These are phyloP conservation scores for Macrosiphum euphorbiae DNA, from an alignment of 2,888 invertebrate genomes.

Conservation along the genomic window DNA sequence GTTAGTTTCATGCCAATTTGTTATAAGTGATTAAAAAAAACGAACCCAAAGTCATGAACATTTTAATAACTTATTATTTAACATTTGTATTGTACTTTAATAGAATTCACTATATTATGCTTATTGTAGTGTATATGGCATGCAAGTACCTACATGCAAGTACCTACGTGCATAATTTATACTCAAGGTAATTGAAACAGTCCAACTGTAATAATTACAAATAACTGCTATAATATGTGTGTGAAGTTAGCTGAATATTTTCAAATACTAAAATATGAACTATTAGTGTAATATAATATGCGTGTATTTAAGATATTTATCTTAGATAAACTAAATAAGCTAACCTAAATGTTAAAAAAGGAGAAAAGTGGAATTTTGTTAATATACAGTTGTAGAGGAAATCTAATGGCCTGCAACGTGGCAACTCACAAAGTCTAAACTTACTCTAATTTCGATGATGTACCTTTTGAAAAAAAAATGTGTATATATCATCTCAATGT, in stretches of 20 bases:
- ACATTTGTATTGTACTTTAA: neutral
- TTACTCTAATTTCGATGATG: neutral
- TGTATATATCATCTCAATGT: neutral
- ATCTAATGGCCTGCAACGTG: neutral
- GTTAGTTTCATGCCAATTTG: neutral
- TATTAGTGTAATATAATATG: neutral
- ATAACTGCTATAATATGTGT: no score
- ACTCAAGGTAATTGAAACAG: constrained; percentile 34
- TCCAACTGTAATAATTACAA: neutral
- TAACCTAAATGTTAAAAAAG: no score
- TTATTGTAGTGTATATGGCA: neutral
- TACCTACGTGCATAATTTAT: neutral
- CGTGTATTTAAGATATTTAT: no score
- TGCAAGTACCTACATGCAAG: neutral
- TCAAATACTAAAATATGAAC: neutral
- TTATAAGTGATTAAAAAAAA: neutral
- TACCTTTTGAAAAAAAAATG: neutral
- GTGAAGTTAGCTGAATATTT: neutral
- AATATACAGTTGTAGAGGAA: neutral
- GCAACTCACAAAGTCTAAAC: neutral
- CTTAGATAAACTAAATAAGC: no score
- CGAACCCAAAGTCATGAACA: neutral
- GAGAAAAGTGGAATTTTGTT: neutral
- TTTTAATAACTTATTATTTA: constrained; percentile 11
- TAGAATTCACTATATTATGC: neutral